Evolutionary conservation across 2,888 invertebrate species (phyloP), one percentile per base, ranked within the genome.

Genomic region (Druceiella hillmani): DNA sequence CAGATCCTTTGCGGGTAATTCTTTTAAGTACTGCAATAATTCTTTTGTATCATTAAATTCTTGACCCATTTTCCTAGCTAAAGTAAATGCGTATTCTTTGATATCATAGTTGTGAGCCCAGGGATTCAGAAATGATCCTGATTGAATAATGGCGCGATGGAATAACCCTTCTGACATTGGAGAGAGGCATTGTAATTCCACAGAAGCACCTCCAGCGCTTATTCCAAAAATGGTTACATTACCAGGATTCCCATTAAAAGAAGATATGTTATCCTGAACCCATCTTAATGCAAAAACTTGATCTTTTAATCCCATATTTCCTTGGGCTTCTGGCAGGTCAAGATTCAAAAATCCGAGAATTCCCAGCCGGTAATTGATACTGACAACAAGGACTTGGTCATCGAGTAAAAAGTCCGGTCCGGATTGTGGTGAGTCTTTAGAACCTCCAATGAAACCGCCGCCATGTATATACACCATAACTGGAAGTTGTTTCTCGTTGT

Each of bases 141-240:
- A 76, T 51, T 74, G 73, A 5, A 70, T 62, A 38, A 76, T 74
- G 1, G 66, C 68, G 57, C 65, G 68, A 41, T 74, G 74, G 40
- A 74, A 77, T 20, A 76, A 52, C 10, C 74, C 75, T 56, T 60
- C 58, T 3, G 66, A 57, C 52, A 59, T 57, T 3, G 65, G 64
- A 1, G 72, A 70, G 15, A 72, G 36, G 37, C 69, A 51, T 4
- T 66, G 55, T 44, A 66, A 69, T 46, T 71, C 68, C 1, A 69
- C 64, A 2, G 70, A 64, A 3, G 68, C 63, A 2, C 61, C 71
- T 2, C 75, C 76, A 20, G 75, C 74, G 50, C 75, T 75, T 3
- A 74, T 53, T 7, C 76, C 75, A 50, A 74, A 68, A 42, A 76
- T 58, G 3, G 74, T 73, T 0, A 76, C 67, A 52, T 63, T 68